Base-by-base conservation (phyloP, 2,113 vertebrate species). In the Chroicocephalus ridibundus region DNA sequence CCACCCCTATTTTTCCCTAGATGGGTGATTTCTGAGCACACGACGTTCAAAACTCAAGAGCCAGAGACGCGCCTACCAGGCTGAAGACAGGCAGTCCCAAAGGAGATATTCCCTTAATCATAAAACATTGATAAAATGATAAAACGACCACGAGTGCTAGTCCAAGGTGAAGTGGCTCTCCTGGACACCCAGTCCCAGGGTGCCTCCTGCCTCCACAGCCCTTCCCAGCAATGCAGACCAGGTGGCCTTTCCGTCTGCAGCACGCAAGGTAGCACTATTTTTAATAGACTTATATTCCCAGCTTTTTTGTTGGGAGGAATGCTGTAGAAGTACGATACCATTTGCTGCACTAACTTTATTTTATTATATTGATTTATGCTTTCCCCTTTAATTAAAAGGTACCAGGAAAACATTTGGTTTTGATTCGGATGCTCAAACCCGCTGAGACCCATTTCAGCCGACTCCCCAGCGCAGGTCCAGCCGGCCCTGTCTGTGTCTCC, bases 351-450 rank as follows among this genome's bases (percentile, higher is more conserved):
- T 70, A 36, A 52, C 71, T 76, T 86, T n/a, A 47, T 82, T 91
- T 81, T 29, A 54, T 82, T 52, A 54, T 49, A 80, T 47, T 91
- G 97, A 95, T 80, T 97, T 96, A 94, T 47, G 64, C 40, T 94
- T 96, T 79, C 80, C 83, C 86, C 84, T 95, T 96, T 93, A 97
- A 95, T 96, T 95, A 94, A 95, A 96, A 94, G 49, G 80, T 78
- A 88, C 47, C 64, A 79, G 72, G 80, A 87, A 93, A 95, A 96
- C 86, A 96, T 97, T 80, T 93, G 83, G 9, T 95, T 96, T 86
- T 87, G 29, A 86, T 94, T 94, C 17, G 38, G 79, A 92, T 42
- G 36, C 36, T 18, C 54, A 54, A 92, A 82, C 60, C 93, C 36
- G 13, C 42, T 0, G 69, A 96, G 94, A 93, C 38, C 80, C 78